Percentiles rank a stretch among this genome's conserved stretches.
These are phyloP conservation scores for Xylocopa sonorina DNA, from an alignment of 1,140 invertebrate species.

Conservation along the genomic window DNA sequence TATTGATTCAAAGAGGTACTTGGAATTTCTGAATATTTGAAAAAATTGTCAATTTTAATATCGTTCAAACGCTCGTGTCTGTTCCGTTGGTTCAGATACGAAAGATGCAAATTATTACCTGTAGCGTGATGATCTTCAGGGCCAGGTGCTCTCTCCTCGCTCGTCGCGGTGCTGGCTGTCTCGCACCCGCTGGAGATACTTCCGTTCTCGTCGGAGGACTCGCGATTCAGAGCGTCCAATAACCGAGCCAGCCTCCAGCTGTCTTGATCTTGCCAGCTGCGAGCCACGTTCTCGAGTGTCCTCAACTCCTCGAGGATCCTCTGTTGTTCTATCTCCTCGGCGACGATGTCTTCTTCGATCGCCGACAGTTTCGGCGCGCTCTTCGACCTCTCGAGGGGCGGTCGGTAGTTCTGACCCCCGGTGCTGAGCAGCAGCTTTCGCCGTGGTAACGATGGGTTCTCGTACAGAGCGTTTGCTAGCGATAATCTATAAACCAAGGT, in stretches of 20 bases:
- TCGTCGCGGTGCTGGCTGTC: slow-evolving; percentile 87
- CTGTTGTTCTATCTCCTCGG: slow-evolving; percentile 87
- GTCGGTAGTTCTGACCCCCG: slow-evolving; percentile 91
- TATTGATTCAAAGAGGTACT: no score
- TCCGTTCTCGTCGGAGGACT: slow-evolving; percentile 86
- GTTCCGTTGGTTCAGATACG: no score
- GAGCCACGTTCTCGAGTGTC: slow-evolving; percentile 76
- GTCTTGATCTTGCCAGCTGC: slow-evolving; percentile 79
- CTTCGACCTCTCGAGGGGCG: slow-evolving; percentile 96
- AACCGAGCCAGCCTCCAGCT: slow-evolving; percentile 77
- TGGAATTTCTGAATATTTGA: background rate
- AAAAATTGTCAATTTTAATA: background rate
- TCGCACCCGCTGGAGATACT: slow-evolving; percentile 90
- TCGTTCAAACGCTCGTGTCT: no score
- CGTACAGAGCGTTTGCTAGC: slow-evolving; percentile 92
- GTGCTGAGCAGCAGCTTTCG: slow-evolving; percentile 91
- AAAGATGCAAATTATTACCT: slow-evolving; percentile 50
- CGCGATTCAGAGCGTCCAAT: slow-evolving; percentile 77
- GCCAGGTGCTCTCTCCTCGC: slow-evolving; percentile 75
- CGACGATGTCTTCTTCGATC: slow-evolving; percentile 95
- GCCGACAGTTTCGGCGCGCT: slow-evolving; percentile 96
- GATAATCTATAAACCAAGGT: slow-evolving; percentile 85
- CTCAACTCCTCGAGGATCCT: slow-evolving; percentile 77
- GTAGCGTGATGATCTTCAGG: slow-evolving; percentile 62
- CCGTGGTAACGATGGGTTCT: slow-evolving; percentile 91